Percentiles rank a stretch among this genome's conserved stretches.
phyloP scores from a whole-genome alignment of 1,140 invertebrate species.

The Drosophila sulfurigaster region DNA sequence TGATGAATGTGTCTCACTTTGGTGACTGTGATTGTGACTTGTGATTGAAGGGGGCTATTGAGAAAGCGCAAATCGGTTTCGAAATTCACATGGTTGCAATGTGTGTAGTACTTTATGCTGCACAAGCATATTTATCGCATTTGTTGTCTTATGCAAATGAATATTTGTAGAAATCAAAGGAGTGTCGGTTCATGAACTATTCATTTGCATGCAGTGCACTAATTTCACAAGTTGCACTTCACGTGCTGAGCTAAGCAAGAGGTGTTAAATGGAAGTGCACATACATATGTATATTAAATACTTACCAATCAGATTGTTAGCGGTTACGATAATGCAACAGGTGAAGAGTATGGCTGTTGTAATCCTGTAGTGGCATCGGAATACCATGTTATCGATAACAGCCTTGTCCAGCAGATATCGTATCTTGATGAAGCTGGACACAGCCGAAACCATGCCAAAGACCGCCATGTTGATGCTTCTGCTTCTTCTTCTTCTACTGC shows the following conservation, averaged over 20 bases:
- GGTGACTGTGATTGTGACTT: slow-evolving; percentile 28
- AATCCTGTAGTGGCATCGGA: slow-evolving; percentile 95
- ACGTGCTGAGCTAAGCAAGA: slow-evolving; percentile 23
- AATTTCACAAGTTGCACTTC: slow-evolving; percentile 41
- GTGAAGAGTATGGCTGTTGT: slow-evolving; percentile 94
- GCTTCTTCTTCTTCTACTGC: slow-evolving; percentile 23
- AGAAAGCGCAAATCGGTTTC: slow-evolving; percentile 41
- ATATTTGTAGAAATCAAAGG: slow-evolving; percentile 22
- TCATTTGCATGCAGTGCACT: slow-evolving; percentile 59
- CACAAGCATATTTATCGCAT: slow-evolving; percentile 51
- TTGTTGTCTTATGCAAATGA: slow-evolving; percentile 36
- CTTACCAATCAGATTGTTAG: slow-evolving; percentile 94
- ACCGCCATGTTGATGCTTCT: slow-evolving; percentile 89
- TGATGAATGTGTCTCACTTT: slow-evolving; percentile 61
- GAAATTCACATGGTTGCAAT: slow-evolving; percentile 39
- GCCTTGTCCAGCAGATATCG: slow-evolving; percentile 94
- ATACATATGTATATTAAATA: slow-evolving; percentile 34
- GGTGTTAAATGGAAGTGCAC: slow-evolving; percentile 23
- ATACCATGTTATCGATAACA: slow-evolving; percentile 95
- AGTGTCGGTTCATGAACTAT: slow-evolving; percentile 34
- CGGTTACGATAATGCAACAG: slow-evolving; percentile 94
- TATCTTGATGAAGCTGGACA: slow-evolving; percentile 94
- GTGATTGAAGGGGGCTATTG: neutral
- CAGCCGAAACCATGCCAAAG: slow-evolving; percentile 92
- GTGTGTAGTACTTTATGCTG: slow-evolving; percentile 27